Evolutionary conservation across 2,888 invertebrate genomes (phyloP), one percentile per base, ranked within the genome.

Genomic region (Acleris sparsana): DNA sequence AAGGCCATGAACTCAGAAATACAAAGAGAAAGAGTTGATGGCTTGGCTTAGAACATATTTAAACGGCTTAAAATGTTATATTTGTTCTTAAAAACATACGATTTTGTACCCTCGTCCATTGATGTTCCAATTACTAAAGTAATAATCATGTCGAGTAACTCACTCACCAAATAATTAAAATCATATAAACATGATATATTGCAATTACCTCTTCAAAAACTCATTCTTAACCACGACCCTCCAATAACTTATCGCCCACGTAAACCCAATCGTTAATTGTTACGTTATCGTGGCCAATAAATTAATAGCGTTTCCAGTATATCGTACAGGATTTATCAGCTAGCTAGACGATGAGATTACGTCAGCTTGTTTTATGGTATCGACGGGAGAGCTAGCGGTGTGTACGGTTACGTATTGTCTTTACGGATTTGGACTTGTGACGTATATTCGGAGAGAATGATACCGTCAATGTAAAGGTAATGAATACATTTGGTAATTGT

Each of bases 331-430:
- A 75, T 77, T 75, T 79, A 82, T 77, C 72, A 69, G 69, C 62
- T 59, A 66, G 72, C 70, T 66, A 67, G 68, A 60, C 74, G 75
- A 76, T 79, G 74, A 77, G 80, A 82, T 82, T 80, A 75, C 74
- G 75, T 74, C 77, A 72, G 71, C 68, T 71, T 75, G 73, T 74
- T 80, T 80, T 79, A 77, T 77, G 76, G 75, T 75, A 73, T 77
- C 75, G 69, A 46, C 46, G 66, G 66, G 64, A 70, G 67, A 66
- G 70, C 63, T 63, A 58, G 67, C 48, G 70, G 53, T 63, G 33
- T 53, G 62, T 49, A 17, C 55, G 46, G 46, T 17, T 46, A 46
- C 6, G 43, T 17, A 25, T 59, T 59, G 56, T 49, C 66, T 62
- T 62, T 61, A 59, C 58, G 52, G 17, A 39, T 53, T 53, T 39